Evolutionary conservation across 2,113 vertebrate species (phyloP).

Genomic region (Girardinichthys multiradiatus): DNA sequence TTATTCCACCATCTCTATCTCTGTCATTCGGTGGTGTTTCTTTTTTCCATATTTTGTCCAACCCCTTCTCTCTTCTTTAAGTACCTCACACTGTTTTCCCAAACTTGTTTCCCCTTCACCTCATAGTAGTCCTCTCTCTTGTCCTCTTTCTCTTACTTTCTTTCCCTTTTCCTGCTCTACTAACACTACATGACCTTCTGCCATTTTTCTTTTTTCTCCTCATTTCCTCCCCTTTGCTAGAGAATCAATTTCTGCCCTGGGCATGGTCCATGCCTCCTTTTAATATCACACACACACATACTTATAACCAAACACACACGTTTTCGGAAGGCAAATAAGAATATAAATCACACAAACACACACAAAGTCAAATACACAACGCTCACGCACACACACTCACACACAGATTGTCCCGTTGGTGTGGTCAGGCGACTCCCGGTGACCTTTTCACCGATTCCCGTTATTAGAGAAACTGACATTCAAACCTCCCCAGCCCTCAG

Average conservation of each 20-base stretch:
- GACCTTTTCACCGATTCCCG: conserved; percentile 83
- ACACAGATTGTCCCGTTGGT: conserved; percentile 33
- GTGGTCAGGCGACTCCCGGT: conserved; percentile 76
- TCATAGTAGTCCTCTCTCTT: background rate
- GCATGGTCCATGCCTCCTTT: conserved; percentile 53
- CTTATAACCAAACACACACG: background rate
- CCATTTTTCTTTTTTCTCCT: conserved; percentile 78
- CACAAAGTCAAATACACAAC: conserved; percentile 14
- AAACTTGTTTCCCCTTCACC: background rate
- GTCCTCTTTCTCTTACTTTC: conserved; percentile 1
- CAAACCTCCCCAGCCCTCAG: conserved; percentile 77
- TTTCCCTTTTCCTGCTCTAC: conserved; percentile 36
- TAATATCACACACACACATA: conserved; percentile 6
- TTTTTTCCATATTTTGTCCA: background rate
- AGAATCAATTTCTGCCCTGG: conserved; percentile 80
- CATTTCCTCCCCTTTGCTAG: conserved; percentile 75
- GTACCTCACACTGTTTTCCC: background rate
- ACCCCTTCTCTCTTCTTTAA: background rate
- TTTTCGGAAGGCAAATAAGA: conserved; percentile 46
- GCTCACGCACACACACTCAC: conserved; percentile 24
- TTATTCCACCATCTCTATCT: no score
- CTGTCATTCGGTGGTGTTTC: no score
- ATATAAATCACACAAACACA: conserved; percentile 39
- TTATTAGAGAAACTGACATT: conserved; percentile 86
- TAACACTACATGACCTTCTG: conserved; percentile 49